A percentile compares a stretch with the other conserved stretches of the same genome.
phyloP scores from a whole-genome alignment of 2,797 vertebrate species.

The Iguana delicatissima region DNA sequence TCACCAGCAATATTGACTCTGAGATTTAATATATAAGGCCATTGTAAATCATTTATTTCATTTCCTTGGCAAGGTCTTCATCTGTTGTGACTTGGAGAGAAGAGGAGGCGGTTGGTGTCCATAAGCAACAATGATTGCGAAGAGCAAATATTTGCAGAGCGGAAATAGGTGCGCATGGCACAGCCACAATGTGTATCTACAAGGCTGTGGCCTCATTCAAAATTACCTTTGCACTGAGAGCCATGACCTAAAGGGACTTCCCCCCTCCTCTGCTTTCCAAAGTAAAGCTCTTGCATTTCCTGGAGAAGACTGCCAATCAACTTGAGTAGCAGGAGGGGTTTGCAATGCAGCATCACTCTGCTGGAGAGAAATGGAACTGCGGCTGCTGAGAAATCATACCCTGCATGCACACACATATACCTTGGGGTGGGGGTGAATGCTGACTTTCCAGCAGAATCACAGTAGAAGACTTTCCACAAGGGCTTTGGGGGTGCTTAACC shows the following conservation, averaged over 20 bases:
- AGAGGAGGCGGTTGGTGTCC: conserved; percentile 1
- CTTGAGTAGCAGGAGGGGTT: not conserved
- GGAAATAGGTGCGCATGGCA: not conserved
- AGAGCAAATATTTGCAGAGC: conserved; percentile 35
- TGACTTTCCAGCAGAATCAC: not conserved
- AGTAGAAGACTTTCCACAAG: not conserved
- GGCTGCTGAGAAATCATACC: not conserved
- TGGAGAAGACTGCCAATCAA: conserved; percentile 3
- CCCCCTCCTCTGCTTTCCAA: not conserved
- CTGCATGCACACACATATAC: too few species aligned
- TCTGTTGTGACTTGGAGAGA: conserved; percentile 33
- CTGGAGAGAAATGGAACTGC: not conserved
- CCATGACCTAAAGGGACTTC: not conserved
- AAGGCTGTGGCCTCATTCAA: conserved; percentile 19
- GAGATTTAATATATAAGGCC: not conserved
- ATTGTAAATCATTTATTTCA: conserved; percentile 28
- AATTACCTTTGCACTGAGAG: conserved; percentile 22
- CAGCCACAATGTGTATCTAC: not conserved
- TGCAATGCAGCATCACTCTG: not conserved
- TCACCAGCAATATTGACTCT: conserved; percentile 25
- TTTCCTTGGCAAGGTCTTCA: conserved; percentile 54
- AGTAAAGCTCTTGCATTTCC: not conserved
- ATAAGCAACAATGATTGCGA: conserved; percentile 31
- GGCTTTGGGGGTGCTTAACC: too few species aligned
- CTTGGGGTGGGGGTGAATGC: not conserved